Evolutionary conservation across 2,797 vertebrate genomes (phyloP), one percentile per base, ranked within the genome.

Genomic region (Argyrosomus regius): DNA sequence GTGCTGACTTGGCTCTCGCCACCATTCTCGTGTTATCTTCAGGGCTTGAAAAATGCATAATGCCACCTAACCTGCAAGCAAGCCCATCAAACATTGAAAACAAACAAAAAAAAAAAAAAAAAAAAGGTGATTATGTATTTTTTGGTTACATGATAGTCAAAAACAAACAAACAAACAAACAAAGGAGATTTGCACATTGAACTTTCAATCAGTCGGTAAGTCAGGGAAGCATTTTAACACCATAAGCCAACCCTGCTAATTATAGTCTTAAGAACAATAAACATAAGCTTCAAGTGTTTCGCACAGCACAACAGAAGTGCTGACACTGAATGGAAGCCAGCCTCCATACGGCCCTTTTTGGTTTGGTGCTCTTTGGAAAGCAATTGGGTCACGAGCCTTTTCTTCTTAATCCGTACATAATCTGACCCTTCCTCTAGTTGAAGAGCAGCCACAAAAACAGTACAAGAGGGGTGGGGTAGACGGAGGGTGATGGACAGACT

Each of bases 361-460:
- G 72, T 81, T 80, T 71, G 77, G 75, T 69, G 43, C 84, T 89
- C 88, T 87, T 82, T 93, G 87, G 91, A 94, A 92, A 91, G 91
- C 91, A 95, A 95, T 86, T 94, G 92, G 94, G 93, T 94, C 94
- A 39, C 35, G 94, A 91, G 87, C 79, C 89, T 90, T 91, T 93
- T 91, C 75, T 90, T 91, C 83, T 87, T 94, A 93, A 95, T 94
- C 92, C 88, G 41, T 76, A 85, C 85, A 87, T 93, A 93, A 94
- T 94, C 89, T 90, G 84, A 75, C 84, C 86, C 85, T 84, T 87
- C 69, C 86, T 82, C 80, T 87, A n/a, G 75, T 77, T 85, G 83
- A 85, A 76, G 85, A 83, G 83, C 87, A 79, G 82, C 68, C 77
- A 90, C 73, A 75, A 84, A 79, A 93, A 92, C 88, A 52, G 77